Evolutionary conservation across 2,888 invertebrate species (phyloP).

Genomic region (Pristionchus fissidentatus): DNA sequence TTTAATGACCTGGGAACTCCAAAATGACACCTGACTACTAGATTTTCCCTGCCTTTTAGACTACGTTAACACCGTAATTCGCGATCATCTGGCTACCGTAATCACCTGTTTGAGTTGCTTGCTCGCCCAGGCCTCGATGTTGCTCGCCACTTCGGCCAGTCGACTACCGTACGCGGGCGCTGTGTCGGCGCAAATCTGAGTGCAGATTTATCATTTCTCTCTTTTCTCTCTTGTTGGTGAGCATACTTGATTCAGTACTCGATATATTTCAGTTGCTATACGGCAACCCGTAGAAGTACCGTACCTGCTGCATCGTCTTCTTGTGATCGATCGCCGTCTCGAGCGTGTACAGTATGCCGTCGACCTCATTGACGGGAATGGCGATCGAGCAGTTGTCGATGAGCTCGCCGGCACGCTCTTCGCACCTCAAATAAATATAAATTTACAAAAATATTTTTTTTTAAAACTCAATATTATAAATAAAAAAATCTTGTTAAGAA

Average conservation of each 20-base stretch:
- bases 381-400: slow-evolving; percentile 22
- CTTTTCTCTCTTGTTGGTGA: no score
- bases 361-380: not conserved
- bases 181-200: not conserved
- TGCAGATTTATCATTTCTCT: not conserved
- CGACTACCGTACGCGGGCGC: not conserved
- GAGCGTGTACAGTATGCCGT: not conserved
- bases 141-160: slow-evolving; percentile 6
- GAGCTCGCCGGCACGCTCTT: not conserved
- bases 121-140: slow-evolving; percentile 14
- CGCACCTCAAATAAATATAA: not conserved
- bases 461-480: not conserved
- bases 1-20: no score
- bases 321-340: not conserved
- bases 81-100: no score
- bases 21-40: not conserved
- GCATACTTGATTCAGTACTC: no score
- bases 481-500: no score
- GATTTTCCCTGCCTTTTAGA: no score
- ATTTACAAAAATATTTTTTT: not conserved
- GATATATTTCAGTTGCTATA: no score
- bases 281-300: not conserved
- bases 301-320: not conserved
- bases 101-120: slow-evolving; percentile 24
- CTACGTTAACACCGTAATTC: no score